A percentile compares a stretch with the other conserved stretches of the same genome.
These are phyloP conservation scores for Rhizomys pruinosus DNA, from an alignment of 2,113 vertebrate species.

Conservation along the genomic window DNA sequence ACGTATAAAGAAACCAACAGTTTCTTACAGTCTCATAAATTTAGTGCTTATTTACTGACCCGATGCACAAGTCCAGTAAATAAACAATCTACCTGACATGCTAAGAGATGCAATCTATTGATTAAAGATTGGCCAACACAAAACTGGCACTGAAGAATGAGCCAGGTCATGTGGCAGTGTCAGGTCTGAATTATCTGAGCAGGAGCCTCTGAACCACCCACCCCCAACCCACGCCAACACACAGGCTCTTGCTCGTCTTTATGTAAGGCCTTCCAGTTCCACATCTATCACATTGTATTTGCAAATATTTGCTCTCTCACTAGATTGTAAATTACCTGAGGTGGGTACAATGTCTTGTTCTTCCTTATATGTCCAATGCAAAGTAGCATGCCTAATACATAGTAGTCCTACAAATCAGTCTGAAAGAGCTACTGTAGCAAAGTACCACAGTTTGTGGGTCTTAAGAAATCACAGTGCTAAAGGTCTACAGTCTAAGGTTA, in stretches of 20 bases:
- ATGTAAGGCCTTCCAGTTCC: too few species aligned
- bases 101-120: background rate
- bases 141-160: background rate
- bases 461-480: background rate
- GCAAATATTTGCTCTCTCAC: background rate
- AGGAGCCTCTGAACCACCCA: accelerated
- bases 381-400: background rate
- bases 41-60: conserved; percentile 22
- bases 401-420: background rate
- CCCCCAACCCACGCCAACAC: background rate
- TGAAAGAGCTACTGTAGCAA: background rate
- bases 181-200: background rate
- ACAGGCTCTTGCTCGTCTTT: accelerated
- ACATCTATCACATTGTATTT: background rate
- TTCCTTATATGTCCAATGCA: background rate
- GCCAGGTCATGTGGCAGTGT: background rate
- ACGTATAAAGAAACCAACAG: background rate
- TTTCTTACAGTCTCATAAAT: background rate
- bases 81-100: background rate
- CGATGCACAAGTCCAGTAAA: background rate
- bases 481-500: background rate
- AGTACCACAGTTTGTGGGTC: background rate
- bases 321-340: background rate
- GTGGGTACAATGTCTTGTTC: background rate
- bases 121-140: background rate